Base-by-base conservation (phyloP, 2,888 invertebrate genomes). In the Pammene fasciana region DNA sequence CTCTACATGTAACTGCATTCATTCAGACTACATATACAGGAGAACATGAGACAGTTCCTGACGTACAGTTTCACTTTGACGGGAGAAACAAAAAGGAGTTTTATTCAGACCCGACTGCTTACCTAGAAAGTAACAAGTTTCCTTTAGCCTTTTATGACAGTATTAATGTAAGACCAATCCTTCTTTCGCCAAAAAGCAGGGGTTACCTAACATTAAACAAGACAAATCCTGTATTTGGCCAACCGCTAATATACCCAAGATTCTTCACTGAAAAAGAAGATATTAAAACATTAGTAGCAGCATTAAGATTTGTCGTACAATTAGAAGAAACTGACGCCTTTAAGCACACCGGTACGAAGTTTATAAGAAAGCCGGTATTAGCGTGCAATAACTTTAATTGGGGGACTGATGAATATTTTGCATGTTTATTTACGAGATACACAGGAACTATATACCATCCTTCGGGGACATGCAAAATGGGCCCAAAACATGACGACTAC, bases 241-340 rank as follows among this genome's bases (percentile, higher is more conserved):
- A 94, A 71, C 97, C 97, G 0, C 79, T 95, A 62, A 95, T 97
- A 72, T 94, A 95, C 78, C 95, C 97, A 0, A 94, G 94, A 75
- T 95, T 94, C 65, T 95, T 95, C 70, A 93, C 93, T 6, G 89
- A 92, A n/a, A 86, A 93, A 76, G 89, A 93, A 13, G 96, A 96
- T 81, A 79, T 95, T 4, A 85, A 93, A 45, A 90, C 93, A 18
- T 89, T 96, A 75, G 87, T 95, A 11, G 93, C 94, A 73, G 95
- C 94, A 5, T 86, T 95, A 16, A 93, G 94, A 76, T 94, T 94
- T 75, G 93, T 90, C 4, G 80, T 93, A 8, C 89, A 88, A 67
- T 81, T 95, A 26, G 93, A 95, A 71, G 78, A 92, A 0, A 95
- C 95, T 0, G 79, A 92, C 59, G 81, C 94, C 0, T 94, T 95